Percentiles rank a stretch among this genome's conserved stretches.
phyloP scores from a whole-genome alignment of 30 jellyfish, hydroid and myxozoan species.

The Sanderia malayensis region DNA sequence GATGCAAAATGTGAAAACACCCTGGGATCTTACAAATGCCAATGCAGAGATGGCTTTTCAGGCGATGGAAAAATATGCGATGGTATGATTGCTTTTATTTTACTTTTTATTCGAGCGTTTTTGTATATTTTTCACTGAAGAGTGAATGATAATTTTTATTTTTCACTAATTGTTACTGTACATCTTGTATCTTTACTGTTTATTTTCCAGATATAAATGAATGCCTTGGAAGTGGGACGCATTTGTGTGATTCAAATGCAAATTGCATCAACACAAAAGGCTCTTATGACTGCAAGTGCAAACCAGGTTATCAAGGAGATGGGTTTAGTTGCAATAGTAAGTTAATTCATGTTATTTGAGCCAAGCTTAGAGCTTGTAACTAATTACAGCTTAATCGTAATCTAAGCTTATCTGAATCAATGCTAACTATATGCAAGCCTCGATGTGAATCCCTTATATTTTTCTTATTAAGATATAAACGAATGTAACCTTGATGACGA shows the following conservation, averaged over 20 bases:
- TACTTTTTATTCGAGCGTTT: too few relatives aligned
- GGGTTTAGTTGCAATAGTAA: slow-evolving; percentile 49
- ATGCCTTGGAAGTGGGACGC: slow-evolving; percentile 28
- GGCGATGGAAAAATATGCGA: slow-evolving; percentile 74
- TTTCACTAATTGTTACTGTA: too few relatives aligned
- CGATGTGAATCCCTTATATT: too few relatives aligned
- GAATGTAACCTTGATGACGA: slow-evolving; percentile 67
- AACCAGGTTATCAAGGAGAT: slow-evolving; percentile 39
- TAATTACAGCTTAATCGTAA: too few relatives aligned
- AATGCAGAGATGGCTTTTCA: slow-evolving; percentile 61
- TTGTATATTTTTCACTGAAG: too few relatives aligned
- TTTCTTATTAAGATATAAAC: slow-evolving; percentile 65
- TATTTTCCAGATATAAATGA: slow-evolving; percentile 47
- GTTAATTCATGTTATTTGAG: neutral
- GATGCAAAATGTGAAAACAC: slow-evolving; percentile 65
- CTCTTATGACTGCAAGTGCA: slow-evolving; percentile 40
- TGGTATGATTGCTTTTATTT: too few relatives aligned
- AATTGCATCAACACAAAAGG: slow-evolving; percentile 46
- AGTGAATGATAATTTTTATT: too few relatives aligned
- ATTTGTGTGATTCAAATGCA: slow-evolving; percentile 31
- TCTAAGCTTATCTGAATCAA: too few relatives aligned
- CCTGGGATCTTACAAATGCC: slow-evolving; percentile 64
- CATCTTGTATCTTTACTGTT: too few relatives aligned
- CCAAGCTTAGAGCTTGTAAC: too few relatives aligned
- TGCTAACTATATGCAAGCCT: too few relatives aligned